A percentile compares a stretch with the other conserved stretches of the same genome.
Conservation (phyloP, 2,888 invertebrate genomes). For the Trissolcus japonicus region DNA sequence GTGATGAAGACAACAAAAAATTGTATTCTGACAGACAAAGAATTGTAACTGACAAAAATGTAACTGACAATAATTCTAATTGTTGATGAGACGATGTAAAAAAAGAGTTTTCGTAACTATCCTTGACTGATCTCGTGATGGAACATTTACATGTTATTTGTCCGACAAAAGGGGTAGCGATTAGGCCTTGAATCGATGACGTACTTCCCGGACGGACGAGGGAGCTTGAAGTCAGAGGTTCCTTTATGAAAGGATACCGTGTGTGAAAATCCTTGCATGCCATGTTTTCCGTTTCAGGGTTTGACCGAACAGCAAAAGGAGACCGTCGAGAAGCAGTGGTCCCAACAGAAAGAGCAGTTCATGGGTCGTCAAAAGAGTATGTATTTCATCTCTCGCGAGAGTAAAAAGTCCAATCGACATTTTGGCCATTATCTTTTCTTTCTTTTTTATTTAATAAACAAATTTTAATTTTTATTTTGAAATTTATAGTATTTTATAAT, state of each 20-base stretch:
- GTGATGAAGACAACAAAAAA: too few species aligned
- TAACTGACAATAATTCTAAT: too few species aligned
- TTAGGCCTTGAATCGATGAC: slow-evolving; percentile 29
- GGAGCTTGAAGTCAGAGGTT: slow-evolving; percentile 42
- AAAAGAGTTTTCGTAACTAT: too few species aligned
- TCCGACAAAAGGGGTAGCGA: slow-evolving; percentile 23
- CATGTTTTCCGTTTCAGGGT: slow-evolving; percentile 82
- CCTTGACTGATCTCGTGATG: slow-evolving; percentile 4
- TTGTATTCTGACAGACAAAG: too few species aligned
- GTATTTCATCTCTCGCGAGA: slow-evolving; percentile 70
- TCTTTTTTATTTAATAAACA: too few species aligned
- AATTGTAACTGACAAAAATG: too few species aligned
- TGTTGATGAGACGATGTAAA: too few species aligned
- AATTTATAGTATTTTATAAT: too few species aligned
- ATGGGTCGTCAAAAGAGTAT: slow-evolving; percentile 93
- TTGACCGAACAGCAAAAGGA: slow-evolving; percentile 91
- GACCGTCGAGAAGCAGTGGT: slow-evolving; percentile 90
- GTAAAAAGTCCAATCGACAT: too few species aligned
- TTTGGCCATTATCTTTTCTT: too few species aligned
- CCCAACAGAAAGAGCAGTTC: slow-evolving; percentile 91
- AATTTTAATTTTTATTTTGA: too few species aligned
- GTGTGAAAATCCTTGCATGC: slow-evolving; percentile 73
- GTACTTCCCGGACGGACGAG: slow-evolving; percentile 40
- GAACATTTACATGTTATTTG: slow-evolving; percentile 8
- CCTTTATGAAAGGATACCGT: slow-evolving; percentile 49